Conservation (phyloP, 2,888 invertebrate genomes). For the Andrena praecox region DNA sequence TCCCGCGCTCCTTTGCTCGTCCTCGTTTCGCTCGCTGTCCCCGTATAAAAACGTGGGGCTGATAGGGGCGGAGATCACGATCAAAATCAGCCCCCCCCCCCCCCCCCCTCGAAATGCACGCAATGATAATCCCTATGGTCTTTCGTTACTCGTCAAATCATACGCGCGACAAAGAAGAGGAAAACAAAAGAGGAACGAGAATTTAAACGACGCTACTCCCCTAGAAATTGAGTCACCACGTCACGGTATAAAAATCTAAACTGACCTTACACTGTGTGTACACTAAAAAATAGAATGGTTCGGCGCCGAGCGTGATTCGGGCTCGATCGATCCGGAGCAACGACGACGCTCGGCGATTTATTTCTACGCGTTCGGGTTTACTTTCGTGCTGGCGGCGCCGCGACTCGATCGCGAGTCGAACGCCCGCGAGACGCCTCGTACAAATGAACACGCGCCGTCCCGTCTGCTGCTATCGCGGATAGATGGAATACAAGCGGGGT, state of each 20-base stretch:
- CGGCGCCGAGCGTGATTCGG: slow-evolving; percentile 65
- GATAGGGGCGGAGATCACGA: slow-evolving; percentile 27
- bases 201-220: slow-evolving; percentile 47
- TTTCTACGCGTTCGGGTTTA: slow-evolving; percentile 61
- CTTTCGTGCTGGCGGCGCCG: slow-evolving; percentile 68
- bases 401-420: slow-evolving; percentile 65
- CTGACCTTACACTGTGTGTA: slow-evolving; percentile 76
- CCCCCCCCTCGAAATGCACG: slow-evolving; percentile 16
- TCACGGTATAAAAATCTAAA: slow-evolving; percentile 83
- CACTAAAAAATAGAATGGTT: slow-evolving; percentile 79
- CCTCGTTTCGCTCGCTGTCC: slow-evolving; percentile 3
- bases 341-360: slow-evolving; percentile 45
- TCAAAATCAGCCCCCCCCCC: slow-evolving; percentile 10
- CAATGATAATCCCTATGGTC: slow-evolving; percentile 50
- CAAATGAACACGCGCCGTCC: slow-evolving; percentile 38
- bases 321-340: slow-evolving; percentile 36
- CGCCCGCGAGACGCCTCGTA: slow-evolving; percentile 56
- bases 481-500: background rate
- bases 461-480: background rate
- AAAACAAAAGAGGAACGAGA: slow-evolving; percentile 44
- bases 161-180: slow-evolving; percentile 30
- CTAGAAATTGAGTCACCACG: slow-evolving; percentile 65
- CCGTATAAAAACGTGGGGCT: slow-evolving; percentile 1
- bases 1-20: background rate
- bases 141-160: slow-evolving; percentile 48